Conservation (phyloP, 2,888 invertebrate species). For the Lissocephala sabroskyi region DNA sequence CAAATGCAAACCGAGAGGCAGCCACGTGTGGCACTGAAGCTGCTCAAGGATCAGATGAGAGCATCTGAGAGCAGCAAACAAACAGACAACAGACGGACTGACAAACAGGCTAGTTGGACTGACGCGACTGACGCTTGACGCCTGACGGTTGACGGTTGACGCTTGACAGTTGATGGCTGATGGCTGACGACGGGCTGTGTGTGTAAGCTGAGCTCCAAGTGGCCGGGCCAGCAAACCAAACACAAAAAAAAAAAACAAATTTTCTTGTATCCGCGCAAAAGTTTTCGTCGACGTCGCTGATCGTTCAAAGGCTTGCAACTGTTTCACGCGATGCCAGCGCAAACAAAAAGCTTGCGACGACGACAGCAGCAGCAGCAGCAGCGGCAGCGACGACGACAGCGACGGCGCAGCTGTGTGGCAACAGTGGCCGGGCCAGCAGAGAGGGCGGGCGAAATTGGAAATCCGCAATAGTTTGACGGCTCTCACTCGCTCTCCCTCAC, state of each 20-base stretch:
- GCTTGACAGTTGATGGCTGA: no score
- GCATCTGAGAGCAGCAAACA: no score
- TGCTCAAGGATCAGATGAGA: no score
- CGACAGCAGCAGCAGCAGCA: slow-evolving; percentile 36
- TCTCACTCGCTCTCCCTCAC: slow-evolving; percentile 1
- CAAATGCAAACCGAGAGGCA: background rate
- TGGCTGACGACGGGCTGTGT: no score
- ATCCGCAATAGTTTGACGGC: slow-evolving; percentile 18
- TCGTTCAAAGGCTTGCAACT: slow-evolving; percentile 71
- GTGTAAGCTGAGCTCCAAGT: no score
- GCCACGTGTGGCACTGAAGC: no score
- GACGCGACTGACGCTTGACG: no score
- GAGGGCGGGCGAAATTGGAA: slow-evolving; percentile 35
- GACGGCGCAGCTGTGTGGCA: slow-evolving; percentile 1
- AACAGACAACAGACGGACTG: background rate
- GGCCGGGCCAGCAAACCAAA: background rate
- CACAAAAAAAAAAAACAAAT: slow-evolving; percentile 19
- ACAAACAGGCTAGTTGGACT: background rate
- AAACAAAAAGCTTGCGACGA: slow-evolving; percentile 66
- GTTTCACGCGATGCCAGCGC: slow-evolving; percentile 62
- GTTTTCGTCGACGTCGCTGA: slow-evolving; percentile 69
- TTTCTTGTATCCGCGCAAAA: slow-evolving; percentile 66
- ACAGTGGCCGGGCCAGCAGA: no score
- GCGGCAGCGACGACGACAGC: slow-evolving; percentile 12
- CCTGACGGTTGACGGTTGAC: no score